A percentile compares a stretch with the other conserved stretches of the same genome.
Conservation (phyloP, 37 sponge, comb jelly and placozoan genomes). For the Beroe ovata region DNA sequence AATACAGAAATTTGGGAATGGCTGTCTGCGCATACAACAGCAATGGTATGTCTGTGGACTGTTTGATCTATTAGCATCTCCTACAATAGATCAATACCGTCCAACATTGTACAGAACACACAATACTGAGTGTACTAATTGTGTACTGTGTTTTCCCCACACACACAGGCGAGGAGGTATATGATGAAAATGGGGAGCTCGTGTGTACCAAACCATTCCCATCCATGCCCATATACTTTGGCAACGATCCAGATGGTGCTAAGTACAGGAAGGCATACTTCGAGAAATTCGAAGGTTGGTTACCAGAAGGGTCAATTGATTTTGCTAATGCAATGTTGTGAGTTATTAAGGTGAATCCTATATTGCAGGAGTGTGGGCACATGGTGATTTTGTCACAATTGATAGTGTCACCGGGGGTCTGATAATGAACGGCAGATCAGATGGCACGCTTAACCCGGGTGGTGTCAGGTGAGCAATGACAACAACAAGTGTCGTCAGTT, state of each 20-base stretch:
- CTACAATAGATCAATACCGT: no score
- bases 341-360: neutral
- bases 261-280: constrained; percentile 97
- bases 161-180: constrained; percentile 78
- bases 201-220: constrained; percentile 95
- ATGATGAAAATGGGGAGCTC: constrained; percentile 86
- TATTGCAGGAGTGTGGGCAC: constrained; percentile 90
- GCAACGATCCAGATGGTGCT: constrained; percentile 85
- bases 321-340: neutral
- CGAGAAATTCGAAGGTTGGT: constrained; percentile 74
- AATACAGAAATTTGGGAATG: constrained; percentile 91
- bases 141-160: no score
- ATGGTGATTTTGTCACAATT: constrained; percentile 90
- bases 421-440: constrained; percentile 95
- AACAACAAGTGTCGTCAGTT: no score
- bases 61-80: neutral
- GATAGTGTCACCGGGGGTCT: constrained; percentile 88
- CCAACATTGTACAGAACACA: no score
- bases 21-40: constrained; percentile 86
- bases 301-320: neutral
- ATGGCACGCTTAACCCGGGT: constrained; percentile 92
- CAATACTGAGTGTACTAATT: no score
- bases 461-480: constrained; percentile 81
- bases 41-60: constrained; percentile 17
- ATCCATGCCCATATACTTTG: constrained; percentile 92